These are phyloP conservation scores for Zhuqinia jingwanae DNA, from an alignment of 2,888 invertebrate species.

Conservation along the genomic window DNA sequence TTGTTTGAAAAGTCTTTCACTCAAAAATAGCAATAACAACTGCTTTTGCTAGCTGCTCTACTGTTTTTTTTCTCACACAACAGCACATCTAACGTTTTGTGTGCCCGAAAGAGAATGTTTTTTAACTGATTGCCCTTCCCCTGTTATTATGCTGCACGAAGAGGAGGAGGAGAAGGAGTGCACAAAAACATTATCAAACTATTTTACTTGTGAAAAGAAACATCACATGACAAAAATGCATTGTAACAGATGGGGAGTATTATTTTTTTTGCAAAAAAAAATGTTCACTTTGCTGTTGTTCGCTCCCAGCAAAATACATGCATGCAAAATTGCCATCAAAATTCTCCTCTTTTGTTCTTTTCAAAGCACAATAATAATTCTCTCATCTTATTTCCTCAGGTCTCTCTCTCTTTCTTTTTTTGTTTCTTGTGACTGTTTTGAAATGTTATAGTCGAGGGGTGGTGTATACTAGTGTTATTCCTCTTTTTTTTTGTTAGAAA, in stretches of 20 bases:
- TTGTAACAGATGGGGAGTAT: constrained; percentile 65
- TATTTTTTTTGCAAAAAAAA: constrained; percentile 59
- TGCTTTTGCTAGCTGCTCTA: background rate
- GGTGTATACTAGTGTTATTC: background rate
- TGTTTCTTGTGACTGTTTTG: too few relatives aligned
- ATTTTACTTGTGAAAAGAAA: constrained; percentile 28
- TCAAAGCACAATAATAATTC: background rate
- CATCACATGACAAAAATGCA: constrained; percentile 58
- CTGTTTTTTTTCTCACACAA: background rate
- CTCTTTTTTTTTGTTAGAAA: background rate
- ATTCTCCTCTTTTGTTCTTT: constrained; percentile 49
- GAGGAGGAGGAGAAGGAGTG: constrained; percentile 52
- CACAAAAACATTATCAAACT: constrained; percentile 53
- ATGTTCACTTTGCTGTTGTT: constrained; percentile 32
- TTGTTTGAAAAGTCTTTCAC: background rate
- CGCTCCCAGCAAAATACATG: constrained; percentile 26
- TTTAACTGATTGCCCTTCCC: constrained; percentile 53
- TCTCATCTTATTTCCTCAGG: background rate
- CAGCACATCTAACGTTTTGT: constrained; percentile 3
- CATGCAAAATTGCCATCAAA: constrained; percentile 71
- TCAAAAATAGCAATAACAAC: background rate
- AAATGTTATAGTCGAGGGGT: background rate
- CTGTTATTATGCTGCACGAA: constrained; percentile 55
- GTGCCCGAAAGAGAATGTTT: constrained; percentile 28
- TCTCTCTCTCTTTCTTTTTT: background rate